phyloP scores from a whole-genome alignment of 92 coral and sea anemone species.

The Epizoanthus ramosus region DNA sequence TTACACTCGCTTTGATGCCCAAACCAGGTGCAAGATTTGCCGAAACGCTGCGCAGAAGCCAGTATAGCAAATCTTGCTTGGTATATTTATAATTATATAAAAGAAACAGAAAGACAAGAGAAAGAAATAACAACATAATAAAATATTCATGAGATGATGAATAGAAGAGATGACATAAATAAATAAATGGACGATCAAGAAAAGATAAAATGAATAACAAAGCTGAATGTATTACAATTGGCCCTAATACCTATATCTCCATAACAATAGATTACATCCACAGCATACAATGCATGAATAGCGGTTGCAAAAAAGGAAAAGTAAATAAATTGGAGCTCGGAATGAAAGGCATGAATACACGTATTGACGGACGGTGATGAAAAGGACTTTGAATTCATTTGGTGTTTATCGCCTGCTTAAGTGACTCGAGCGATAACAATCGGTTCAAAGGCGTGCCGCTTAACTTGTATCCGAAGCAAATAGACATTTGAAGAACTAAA shows the following conservation, averaged over 20 bases:
- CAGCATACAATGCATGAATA: constrained; percentile 90
- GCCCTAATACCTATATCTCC: constrained; percentile 91
- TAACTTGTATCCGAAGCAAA: constrained; percentile 59
- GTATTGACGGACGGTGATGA: constrained; percentile 84
- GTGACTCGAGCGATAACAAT: constrained; percentile 76
- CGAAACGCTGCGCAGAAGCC: constrained; percentile 31
- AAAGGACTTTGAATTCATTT: constrained; percentile 70
- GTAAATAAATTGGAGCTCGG: constrained; percentile 82
- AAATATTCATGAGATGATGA: constrained; percentile 99
- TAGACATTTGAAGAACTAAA: constrained; percentile 37
- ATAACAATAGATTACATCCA: constrained; percentile 99
- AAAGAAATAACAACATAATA: constrained; percentile 95
- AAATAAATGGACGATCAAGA: constrained; percentile 99
- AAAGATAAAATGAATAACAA: constrained; percentile 98
- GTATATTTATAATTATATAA: constrained; percentile 86
- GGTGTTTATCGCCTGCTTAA: constrained; percentile 93
- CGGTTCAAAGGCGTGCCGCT: constrained; percentile 86
- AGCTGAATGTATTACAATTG: constrained; percentile 99
- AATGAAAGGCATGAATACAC: constrained; percentile 88
- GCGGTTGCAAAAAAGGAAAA: constrained; percentile 77
- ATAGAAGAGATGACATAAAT: constrained; percentile 97
- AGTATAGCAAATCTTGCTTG: constrained; percentile 77
- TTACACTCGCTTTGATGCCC: constrained; percentile 21
- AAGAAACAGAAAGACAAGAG: constrained; percentile 86
- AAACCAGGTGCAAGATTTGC: constrained; percentile 30